Base-by-base conservation (phyloP, 2,113 vertebrate species). In the Rhinoderma darwinii region DNA sequence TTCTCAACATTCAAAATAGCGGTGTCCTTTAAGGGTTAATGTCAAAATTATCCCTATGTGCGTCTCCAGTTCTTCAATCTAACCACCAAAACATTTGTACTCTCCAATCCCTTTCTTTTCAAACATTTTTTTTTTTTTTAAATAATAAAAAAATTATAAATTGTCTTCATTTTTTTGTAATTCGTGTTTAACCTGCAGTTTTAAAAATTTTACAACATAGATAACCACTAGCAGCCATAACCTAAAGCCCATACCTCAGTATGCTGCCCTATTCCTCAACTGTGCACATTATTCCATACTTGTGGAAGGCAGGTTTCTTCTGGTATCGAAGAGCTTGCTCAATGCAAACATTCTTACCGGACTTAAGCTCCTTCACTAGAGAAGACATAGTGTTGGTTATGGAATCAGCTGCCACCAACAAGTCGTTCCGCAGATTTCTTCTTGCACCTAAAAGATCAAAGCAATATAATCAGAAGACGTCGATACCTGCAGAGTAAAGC, bases 301-400 rank as follows among this genome's bases (percentile, higher is more conserved):
- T 39, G 17, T 66, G 4, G 14, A 30, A 32, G 32, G 2, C 25
- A 7, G 7, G 41, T 77, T 4, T 25, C 4, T n/a, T 47, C 73
- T 75, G 22, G 1, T 47, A 8, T 25, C 22, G 12, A 66, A 66
- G 61, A 14, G 63, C 2, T 10, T 68, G 5, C 4, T 70, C 35
- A 37, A 22, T 70, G 14, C 32, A 70, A 32, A 17, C n/a, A 30
- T 22, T 44, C 93, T 89, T 90, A 99, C 98, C 98, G 54, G 98
- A 99, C 90, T 99, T 98, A n/a, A 99, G 94, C 88, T 99, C 98
- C 91, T 96, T 99, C 86, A 99, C 98, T 37, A 99, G 93, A 72
- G 97, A 99, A 12, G 98, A 99, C 98, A 99, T 99, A 43, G 98
- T 99, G 90, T 97, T 99, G 89, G 98, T 99, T 90, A 99, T 99